phyloP scores from a whole-genome alignment of 1,140 invertebrate genomes.

The Drosophila ironensis region DNA sequence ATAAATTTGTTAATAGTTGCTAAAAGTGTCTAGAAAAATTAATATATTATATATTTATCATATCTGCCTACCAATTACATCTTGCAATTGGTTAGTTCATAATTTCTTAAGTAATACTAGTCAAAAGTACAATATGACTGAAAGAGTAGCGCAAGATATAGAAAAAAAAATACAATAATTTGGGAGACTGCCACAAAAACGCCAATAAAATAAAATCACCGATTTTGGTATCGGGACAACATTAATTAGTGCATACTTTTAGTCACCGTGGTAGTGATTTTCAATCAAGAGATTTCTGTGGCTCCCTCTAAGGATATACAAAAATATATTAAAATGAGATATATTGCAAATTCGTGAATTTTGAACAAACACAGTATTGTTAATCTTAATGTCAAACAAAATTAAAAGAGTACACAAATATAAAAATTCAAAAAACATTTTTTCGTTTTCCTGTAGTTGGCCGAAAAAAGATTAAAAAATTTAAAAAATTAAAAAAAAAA shows the following conservation, averaged over 20 bases:
- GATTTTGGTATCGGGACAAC: neutral
- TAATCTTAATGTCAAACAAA: constrained; percentile 24
- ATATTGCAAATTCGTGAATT: constrained; percentile 50
- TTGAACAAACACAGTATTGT: constrained; percentile 18
- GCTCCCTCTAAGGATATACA: neutral
- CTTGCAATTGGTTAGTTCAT: constrained; percentile 35
- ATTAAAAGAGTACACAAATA: constrained; percentile 18
- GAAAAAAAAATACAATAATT: constrained; percentile 23
- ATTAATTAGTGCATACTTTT: neutral
- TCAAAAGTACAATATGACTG: constrained; percentile 69
- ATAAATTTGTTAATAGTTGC: constrained; percentile 63
- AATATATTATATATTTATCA: constrained; percentile 50
- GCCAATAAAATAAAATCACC: neutral
- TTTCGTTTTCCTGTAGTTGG: constrained; percentile 45
- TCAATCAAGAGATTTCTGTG: neutral
- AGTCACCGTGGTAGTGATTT: neutral
- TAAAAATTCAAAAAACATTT: constrained; percentile 11
- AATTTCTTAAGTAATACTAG: constrained; percentile 61
- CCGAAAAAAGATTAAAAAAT: too few relatives aligned
- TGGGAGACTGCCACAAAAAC: neutral
- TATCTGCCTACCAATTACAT: constrained; percentile 31
- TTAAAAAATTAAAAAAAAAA: too few relatives aligned
- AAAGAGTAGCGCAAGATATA: constrained; percentile 38
- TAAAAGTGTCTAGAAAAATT: constrained; percentile 70
- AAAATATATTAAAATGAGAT: constrained; percentile 31